Evolutionary conservation across 2,888 invertebrate species (phyloP).

Genomic region (Junonia oenone): DNA sequence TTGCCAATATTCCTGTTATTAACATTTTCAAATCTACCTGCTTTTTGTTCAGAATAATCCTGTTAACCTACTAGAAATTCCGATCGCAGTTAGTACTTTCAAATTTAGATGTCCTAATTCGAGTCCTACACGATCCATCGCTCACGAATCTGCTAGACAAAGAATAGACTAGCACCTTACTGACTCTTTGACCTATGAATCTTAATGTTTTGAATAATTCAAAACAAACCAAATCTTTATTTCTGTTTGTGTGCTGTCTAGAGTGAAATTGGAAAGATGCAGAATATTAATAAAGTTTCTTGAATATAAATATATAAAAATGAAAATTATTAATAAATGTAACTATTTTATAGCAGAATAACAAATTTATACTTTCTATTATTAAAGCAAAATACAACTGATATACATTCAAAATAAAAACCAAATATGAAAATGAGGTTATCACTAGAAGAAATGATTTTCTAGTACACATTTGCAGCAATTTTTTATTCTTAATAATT

Average conservation of each 20-base stretch:
- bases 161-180: background rate
- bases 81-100: conserved; percentile 15
- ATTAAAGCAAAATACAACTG: no score
- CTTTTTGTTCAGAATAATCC: conserved; percentile 7
- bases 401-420: no score
- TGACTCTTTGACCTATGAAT: background rate
- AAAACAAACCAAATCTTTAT: conserved; percentile 7
- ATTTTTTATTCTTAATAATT: no score
- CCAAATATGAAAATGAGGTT: no score
- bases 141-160: conserved; percentile 1
- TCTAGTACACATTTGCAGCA: no score
- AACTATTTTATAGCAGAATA: no score
- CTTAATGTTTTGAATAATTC: conserved; percentile 8
- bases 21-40: conserved; percentile 15
- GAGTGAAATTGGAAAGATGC: no score
- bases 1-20: conserved; percentile 3
- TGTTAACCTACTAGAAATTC: conserved; percentile 9
- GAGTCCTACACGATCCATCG: conserved; percentile 3
- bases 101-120: conserved; percentile 20
- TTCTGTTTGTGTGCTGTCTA: background rate
- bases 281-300: no score
- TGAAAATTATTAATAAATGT: no score
- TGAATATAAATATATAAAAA: no score
- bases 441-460: no score
- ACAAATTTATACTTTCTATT: no score